Evolutionary conservation across 2,888 invertebrate genomes (phyloP), one percentile per base, ranked within the genome.

Genomic region (Noctuana brunneofusca): DNA sequence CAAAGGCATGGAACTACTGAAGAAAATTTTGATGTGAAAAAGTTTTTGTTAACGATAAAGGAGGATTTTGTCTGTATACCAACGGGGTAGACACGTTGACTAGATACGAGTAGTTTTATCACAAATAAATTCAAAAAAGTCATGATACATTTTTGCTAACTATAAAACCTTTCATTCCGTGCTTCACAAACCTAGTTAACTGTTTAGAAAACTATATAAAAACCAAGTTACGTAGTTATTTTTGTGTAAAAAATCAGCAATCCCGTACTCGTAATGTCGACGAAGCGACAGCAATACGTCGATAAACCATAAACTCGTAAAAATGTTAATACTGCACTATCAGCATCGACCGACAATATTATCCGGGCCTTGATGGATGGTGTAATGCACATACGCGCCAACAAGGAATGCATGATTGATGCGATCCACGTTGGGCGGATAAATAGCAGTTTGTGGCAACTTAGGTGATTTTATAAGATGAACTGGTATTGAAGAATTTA

Each of bases 331-430:
- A 52, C 49, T 30, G 32, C 24, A 24, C 32, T 20, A 58, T 38
- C 24, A n/a, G 35, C 14, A 20, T 12, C 49, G 35, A 16, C 16
- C 20, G 41, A 58, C 58, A 58, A 41, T 52, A 58, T 58, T 52
- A 58, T 58, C 59, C 59, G 43, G 14, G 57, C 27, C 14, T 41
- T 66, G 67, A 68, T 68, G 64, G 67, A 68, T 68, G 62, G 60
- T 59, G 64, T 50, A 53, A 63, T 66, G 67, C 65, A 64, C 41
- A 64, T 57, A 35, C 58, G 49, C 50, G 62, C 35, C 43, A 53
- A 57, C 64, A 65, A 67, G 65, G 30, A 52, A 18, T 52, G 56
- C 53, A 67, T 68, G 68, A 68, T 68, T 63, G 66, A 68, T 68
- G 66, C 46, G 48, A 53, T 14, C 63, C 27, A 22, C 50, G 38